These are phyloP conservation scores for Syncerus caffer DNA, from an alignment of 2,797 vertebrate species.

Conservation along the genomic window DNA sequence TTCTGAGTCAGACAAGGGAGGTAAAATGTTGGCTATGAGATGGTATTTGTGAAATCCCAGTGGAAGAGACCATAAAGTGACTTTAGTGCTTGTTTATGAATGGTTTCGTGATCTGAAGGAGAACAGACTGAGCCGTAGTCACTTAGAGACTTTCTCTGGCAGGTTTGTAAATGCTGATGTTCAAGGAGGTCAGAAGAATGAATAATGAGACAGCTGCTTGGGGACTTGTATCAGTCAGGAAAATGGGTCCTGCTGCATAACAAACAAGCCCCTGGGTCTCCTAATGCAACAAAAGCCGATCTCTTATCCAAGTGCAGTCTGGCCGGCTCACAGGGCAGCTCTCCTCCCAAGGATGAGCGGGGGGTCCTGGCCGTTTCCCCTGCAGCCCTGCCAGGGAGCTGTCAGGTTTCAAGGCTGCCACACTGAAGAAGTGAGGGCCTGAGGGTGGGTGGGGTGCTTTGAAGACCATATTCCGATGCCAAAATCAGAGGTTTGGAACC, in stretches of 20 bases:
- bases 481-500: neutral
- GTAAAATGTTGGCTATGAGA: neutral
- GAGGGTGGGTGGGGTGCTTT: neutral
- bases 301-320: neutral
- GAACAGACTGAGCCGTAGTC: neutral
- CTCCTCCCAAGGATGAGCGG: neutral
- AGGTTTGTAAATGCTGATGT: neutral
- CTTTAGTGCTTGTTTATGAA: neutral
- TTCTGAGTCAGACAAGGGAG: constrained; percentile 53
- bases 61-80: neutral
- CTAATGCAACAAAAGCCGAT: no score
- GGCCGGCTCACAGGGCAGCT: neutral
- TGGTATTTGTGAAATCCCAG: neutral
- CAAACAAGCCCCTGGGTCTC: neutral
- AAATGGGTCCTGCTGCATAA: neutral
- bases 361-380: neutral
- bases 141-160: neutral
- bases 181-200: neutral
- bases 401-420: neutral
- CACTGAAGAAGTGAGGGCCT: neutral
- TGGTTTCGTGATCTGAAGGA: neutral
- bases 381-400: neutral
- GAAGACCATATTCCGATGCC: neutral
- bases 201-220: neutral
- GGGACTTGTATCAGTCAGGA: neutral